Conservation (phyloP, 2,888 invertebrate genomes). For the Neoscelio sp. region DNA sequence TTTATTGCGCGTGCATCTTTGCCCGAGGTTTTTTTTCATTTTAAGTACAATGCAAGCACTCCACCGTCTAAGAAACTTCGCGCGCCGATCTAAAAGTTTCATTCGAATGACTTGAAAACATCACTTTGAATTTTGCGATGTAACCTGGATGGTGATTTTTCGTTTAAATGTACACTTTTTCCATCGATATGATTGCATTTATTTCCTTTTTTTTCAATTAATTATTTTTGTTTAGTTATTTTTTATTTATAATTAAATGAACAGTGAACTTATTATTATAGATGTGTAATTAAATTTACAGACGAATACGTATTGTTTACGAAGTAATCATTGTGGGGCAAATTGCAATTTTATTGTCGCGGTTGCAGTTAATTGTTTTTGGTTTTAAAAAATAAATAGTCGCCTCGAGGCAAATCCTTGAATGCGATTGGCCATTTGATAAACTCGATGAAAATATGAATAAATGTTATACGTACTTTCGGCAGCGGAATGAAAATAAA, state of each 20-base stretch:
- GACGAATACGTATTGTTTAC: background rate
- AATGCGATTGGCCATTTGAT: too few species aligned
- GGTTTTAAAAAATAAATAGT: too few species aligned
- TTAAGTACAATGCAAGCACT: conserved; percentile 20
- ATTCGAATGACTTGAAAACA: conserved; percentile 25
- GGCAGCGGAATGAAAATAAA: too few species aligned
- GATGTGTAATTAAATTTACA: background rate
- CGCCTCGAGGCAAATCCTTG: background rate
- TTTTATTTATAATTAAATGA: too few species aligned
- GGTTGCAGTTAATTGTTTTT: background rate
- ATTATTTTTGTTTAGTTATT: too few species aligned
- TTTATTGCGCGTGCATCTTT: conserved; percentile 27
- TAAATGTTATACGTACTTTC: too few species aligned
- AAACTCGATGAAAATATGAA: too few species aligned
- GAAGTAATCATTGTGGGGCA: too few species aligned
- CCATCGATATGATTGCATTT: too few species aligned
- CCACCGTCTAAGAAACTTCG: conserved; percentile 15
- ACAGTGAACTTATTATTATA: too few species aligned
- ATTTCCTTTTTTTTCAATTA: background rate
- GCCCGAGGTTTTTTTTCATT: conserved; percentile 33
- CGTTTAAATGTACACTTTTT: conserved; percentile 2
- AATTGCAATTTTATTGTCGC: background rate
- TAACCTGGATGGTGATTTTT: conserved; percentile 15
- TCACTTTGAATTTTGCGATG: conserved; percentile 13
- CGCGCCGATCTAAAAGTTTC: conserved; percentile 16